Percentiles rank a stretch among this genome's conserved stretches.
phyloP scores from a whole-genome alignment of 2,113 vertebrate genomes.

The Microtus richardsoni region DNA sequence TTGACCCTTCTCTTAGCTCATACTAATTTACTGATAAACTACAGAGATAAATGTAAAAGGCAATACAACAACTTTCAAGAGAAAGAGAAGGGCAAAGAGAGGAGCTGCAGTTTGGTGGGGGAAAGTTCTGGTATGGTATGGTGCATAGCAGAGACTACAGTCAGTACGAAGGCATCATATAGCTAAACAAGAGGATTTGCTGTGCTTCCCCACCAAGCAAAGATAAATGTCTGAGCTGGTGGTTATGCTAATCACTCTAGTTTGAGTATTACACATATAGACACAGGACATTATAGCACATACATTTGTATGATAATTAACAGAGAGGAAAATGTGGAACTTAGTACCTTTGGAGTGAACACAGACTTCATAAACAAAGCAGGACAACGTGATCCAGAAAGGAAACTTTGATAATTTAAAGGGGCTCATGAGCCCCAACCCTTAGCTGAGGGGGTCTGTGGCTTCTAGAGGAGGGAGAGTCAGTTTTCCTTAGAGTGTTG shows the following conservation, averaged over 20 bases:
- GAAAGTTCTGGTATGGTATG: background rate
- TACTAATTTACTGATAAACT: slow-evolving; percentile 24
- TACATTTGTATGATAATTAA: background rate
- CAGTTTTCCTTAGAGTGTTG: background rate
- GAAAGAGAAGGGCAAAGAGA: background rate
- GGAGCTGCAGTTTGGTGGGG: background rate
- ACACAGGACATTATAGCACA: background rate
- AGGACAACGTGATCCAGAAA: background rate
- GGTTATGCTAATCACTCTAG: background rate
- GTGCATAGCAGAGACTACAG: background rate
- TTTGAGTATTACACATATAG: background rate
- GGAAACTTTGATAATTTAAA: slow-evolving; percentile 5
- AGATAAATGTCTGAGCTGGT: background rate
- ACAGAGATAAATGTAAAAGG: slow-evolving; percentile 28
- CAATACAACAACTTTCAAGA: slow-evolving; percentile 42
- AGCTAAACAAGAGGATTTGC: background rate
- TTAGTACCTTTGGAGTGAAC: background rate
- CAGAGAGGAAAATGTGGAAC: background rate
- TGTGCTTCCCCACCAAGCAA: background rate
- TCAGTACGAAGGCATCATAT: background rate
- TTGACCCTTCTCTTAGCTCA: slow-evolving; percentile 57
- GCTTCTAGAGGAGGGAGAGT: background rate
- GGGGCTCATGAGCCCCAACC: background rate
- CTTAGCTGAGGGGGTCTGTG: background rate
- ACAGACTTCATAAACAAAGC: slow-evolving; percentile 50